Percentiles rank a stretch among this genome's conserved stretches.
These are phyloP conservation scores for Resseliella maxima DNA, from an alignment of 2,888 invertebrate species.

Conservation along the genomic window DNA sequence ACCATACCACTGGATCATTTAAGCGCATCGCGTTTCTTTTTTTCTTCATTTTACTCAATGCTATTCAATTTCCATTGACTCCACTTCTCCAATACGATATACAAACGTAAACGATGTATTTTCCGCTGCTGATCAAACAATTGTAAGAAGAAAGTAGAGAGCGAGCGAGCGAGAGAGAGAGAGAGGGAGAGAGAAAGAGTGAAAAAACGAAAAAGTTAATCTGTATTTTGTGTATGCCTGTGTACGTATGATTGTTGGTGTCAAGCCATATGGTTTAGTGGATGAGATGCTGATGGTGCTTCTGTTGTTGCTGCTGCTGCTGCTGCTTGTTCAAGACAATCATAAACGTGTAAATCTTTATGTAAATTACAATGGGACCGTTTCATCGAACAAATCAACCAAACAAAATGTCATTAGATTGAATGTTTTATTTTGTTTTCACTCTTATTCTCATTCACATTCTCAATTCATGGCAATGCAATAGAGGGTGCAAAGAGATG, in stretches of 20 bases:
- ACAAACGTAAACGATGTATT: background rate
- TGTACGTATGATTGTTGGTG: background rate
- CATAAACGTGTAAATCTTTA: conserved; percentile 34
- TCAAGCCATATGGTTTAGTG: background rate
- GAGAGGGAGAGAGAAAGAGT: no score
- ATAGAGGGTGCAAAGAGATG: background rate
- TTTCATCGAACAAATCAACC: conserved; percentile 49
- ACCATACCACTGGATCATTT: background rate
- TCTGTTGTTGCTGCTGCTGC: background rate
- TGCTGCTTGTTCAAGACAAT: background rate
- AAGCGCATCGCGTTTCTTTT: background rate
- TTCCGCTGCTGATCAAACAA: conserved; percentile 27
- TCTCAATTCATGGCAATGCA: background rate
- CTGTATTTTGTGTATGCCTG: background rate
- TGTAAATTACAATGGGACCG: conserved; percentile 42
- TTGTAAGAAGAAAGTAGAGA: background rate
- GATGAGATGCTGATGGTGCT: background rate
- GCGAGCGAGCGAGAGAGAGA: no score
- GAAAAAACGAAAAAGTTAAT: conserved; percentile 49
- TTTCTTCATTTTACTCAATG: no score
- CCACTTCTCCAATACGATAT: background rate
- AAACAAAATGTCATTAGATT: conserved; percentile 53
- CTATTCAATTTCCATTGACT: background rate
- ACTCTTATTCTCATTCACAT: background rate
- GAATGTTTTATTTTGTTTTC: conserved; percentile 21